Percentiles rank a stretch among this genome's conserved stretches.
These are phyloP conservation scores for Achroia grisella DNA, from an alignment of 1,140 invertebrate species.

Conservation along the genomic window DNA sequence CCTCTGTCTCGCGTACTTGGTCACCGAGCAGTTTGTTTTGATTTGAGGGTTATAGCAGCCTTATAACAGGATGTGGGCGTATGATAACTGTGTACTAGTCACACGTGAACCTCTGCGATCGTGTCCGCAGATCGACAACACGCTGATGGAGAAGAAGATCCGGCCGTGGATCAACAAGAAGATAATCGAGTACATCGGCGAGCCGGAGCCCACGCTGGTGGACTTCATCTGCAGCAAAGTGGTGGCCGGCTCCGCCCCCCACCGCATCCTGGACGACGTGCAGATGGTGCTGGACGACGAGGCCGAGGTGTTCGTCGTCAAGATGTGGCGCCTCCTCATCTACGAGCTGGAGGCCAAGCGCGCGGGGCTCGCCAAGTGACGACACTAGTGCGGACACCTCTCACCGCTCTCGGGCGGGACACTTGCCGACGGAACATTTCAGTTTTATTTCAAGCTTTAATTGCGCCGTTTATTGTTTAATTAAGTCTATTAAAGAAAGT, in stretches of 20 bases:
- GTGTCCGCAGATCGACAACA: constrained; percentile 72
- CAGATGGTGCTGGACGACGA: constrained; percentile 99
- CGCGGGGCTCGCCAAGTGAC: constrained; percentile 83
- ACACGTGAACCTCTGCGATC: too few species aligned
- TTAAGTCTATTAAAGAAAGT: too few species aligned
- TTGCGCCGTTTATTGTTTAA: too few species aligned
- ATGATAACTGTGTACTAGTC: too few species aligned
- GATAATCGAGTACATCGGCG: constrained; percentile 99
- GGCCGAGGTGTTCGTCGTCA: constrained; percentile 99
- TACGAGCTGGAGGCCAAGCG: constrained; percentile 99
- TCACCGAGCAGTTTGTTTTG: too few species aligned
- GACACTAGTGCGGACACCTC: too few species aligned
- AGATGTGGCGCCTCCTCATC: constrained; percentile 99
- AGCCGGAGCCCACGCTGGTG: constrained; percentile 97
- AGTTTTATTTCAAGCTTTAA: too few species aligned
- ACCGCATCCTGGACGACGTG: constrained; percentile 97
- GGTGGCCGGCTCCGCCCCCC: constrained; percentile 91
- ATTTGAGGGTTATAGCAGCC: too few species aligned
- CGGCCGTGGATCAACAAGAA: constrained; percentile 99
- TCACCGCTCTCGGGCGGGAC: too few species aligned
- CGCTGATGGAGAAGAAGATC: constrained; percentile 96
- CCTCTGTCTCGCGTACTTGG: too few species aligned
- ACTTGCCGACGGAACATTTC: too few species aligned
- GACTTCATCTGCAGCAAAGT: constrained; percentile 99
- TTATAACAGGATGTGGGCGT: too few species aligned